Evolutionary conservation across 2,888 invertebrate genomes (phyloP), one percentile per base, ranked within the genome.

Genomic region (Heliconius aoede): DNA sequence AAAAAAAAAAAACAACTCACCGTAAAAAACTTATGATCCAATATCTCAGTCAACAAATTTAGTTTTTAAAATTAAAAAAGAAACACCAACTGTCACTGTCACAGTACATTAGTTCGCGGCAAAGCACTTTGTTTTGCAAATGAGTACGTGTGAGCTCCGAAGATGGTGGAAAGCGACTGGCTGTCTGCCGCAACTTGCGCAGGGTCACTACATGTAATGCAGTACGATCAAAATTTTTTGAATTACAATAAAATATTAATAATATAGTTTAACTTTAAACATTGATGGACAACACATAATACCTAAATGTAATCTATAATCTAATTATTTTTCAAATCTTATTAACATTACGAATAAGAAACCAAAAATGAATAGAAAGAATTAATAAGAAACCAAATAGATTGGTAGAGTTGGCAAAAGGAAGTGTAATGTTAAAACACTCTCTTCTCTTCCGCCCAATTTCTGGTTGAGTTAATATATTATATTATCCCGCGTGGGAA

Each of bases 181-280:
- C 73, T 58, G 32, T 61, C 67, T 79, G 77, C 79, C 72, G 79
- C 24, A 74, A 36, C 68, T 73, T 28, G 78, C 79, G 78, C 79
- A 79, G 79, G 76, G 78, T 78, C 67, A 1, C 55, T 30, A 7
- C 13, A 72, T 73, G 68, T 72, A 67, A 73, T 76, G 73, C 72
- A 76, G 61, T 67, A 55, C 30, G 7, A 9, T 64, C 69, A 13
- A 72, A 64, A 72, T 28, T 40, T 58, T n/a, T 28, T 26, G 13
- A 58, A 68, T 81, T 80, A 81, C 26, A 15, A 26, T 60, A 15
- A 26, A 18, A 28, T 7, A 60, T 26, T 26, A 26, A 5, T 7
- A 60, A 15, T 7, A 60, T 28, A 4, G 13, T 26, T 2, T 60
- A 24, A 28, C 18, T 15, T 46, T 7, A 2, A 46, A 7, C 21